A percentile compares a stretch with the other conserved stretches of the same genome.
Evolutionary conservation across 2,797 vertebrate genomes (phyloP).

Genomic region (Phrynocephalus guinanensis): DNA sequence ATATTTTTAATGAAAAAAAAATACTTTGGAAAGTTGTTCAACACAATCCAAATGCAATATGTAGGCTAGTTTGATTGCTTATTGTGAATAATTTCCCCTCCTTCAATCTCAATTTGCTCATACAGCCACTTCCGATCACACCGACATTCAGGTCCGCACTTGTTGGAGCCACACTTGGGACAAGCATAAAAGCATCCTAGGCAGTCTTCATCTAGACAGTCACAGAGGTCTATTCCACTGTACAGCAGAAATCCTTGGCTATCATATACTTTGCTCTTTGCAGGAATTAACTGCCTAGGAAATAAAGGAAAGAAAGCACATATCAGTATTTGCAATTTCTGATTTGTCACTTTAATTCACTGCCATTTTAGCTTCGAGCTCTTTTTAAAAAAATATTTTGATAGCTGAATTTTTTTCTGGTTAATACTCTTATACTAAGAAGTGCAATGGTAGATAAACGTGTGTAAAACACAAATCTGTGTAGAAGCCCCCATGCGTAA

Average conservation of each 20-base stretch:
- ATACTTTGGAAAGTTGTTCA: not conserved
- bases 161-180: conserved; percentile 89
- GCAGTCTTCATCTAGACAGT: conserved; percentile 94
- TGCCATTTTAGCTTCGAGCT: not conserved
- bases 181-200: conserved; percentile 98
- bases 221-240: conserved; percentile 92
- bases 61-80: conserved; percentile 83
- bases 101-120: conserved; percentile 97
- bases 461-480: not conserved
- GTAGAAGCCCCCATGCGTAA: not conserved
- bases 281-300: conserved; percentile 83
- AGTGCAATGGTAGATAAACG: not conserved
- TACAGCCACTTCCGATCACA: conserved; percentile 98
- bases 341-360: not conserved
- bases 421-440: not conserved
- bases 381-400: not conserved
- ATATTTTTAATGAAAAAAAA: not conserved
- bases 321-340: not conserved
- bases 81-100: conserved; percentile 94
- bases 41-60: not conserved
- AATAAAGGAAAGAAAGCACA: conserved; percentile 13
- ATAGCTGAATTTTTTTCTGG: conserved; percentile 2
- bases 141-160: conserved; percentile 93
- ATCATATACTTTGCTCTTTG: conserved; percentile 94
- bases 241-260: conserved; percentile 88